These are phyloP conservation scores for Peromyscus polionotus DNA, from an alignment of 2,113 vertebrate species.

Conservation along the genomic window DNA sequence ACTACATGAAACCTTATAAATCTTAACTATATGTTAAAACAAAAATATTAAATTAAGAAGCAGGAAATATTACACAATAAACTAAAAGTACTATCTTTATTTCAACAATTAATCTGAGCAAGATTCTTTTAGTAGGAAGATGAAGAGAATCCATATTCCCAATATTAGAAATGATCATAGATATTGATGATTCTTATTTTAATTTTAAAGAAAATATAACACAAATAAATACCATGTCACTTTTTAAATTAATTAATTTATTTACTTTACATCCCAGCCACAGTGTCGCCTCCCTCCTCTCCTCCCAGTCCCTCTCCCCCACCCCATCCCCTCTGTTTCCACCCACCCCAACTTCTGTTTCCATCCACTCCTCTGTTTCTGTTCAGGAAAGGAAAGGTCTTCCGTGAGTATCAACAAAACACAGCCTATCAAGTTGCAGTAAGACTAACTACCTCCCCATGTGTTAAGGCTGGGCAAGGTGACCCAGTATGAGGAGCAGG, in stretches of 20 bases:
- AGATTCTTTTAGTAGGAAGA: not conserved
- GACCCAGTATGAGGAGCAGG: too few species aligned
- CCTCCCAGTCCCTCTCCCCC: too few species aligned
- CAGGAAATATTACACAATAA: not conserved
- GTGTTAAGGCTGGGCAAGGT: too few species aligned
- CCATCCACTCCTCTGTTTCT: too few species aligned
- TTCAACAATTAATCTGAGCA: not conserved
- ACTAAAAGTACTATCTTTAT: not conserved
- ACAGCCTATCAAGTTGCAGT: too few species aligned
- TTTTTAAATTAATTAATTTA: not conserved
- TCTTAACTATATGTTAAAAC: not conserved
- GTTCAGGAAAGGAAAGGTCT: too few species aligned
- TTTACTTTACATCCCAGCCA: too few species aligned
- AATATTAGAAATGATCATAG: not conserved
- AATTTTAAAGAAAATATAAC: constrained; percentile 26
- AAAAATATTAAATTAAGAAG: constrained; percentile 29
- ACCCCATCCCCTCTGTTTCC: too few species aligned
- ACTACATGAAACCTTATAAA: not conserved
- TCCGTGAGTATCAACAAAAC: too few species aligned
- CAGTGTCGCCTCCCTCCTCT: too few species aligned
- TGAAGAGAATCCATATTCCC: not conserved
- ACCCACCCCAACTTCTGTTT: too few species aligned
- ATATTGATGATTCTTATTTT: not conserved
- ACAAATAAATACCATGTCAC: not conserved
- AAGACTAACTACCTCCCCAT: too few species aligned